Evolutionary conservation across 2,797 vertebrate species (phyloP), one percentile per base, ranked within the genome.

Genomic region (Phalanger gymnotis): DNA sequence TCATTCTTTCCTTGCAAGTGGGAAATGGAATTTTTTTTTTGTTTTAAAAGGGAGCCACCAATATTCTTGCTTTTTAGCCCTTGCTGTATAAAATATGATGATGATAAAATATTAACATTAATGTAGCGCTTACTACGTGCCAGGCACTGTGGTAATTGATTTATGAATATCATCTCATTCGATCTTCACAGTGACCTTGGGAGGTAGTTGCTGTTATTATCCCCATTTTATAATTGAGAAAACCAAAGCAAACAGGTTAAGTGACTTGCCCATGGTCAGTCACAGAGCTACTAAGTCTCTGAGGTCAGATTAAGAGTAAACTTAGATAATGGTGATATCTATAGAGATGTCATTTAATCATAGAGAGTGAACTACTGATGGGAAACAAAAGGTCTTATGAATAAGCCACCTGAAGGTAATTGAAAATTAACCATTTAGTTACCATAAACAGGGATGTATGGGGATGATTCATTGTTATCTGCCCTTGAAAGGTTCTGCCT

Each of bases 31-130:
- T 52, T 91, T 34, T 97, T 95, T 96, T 94, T 92, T 40, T 54
- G 95, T 95, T 92, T 51, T 94, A 93, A 90, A 94, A 52, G 22
- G 25, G 22, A 91, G 91, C n/a, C 87, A 73, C 58, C 91, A 95
- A 16, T 95, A 87, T 57, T 51, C n/a, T 96, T 54, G 53, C 22
- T 47, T 87, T 81, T 30, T 25, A 30, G 54, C 53, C 31, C 22
- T 90, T 3, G 54, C 25, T 90, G 31, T 47, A 10, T 91, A 87
- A 51, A 87, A 87, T 81, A 40, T 27, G 73, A 40, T 66, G 61
- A 66, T n/a, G 61, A 87, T 51, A 87, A 87, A 47, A 51, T 27
- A 87, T 25, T 87, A 51, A 87, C 40, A 51, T 87, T 87, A 11
- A 4, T 12, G 40, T 51, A 51, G 73, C 0, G 3, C 19, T 87